phyloP scores from a whole-genome alignment of 2,797 vertebrate species.

The Pelochelys cantorii region DNA sequence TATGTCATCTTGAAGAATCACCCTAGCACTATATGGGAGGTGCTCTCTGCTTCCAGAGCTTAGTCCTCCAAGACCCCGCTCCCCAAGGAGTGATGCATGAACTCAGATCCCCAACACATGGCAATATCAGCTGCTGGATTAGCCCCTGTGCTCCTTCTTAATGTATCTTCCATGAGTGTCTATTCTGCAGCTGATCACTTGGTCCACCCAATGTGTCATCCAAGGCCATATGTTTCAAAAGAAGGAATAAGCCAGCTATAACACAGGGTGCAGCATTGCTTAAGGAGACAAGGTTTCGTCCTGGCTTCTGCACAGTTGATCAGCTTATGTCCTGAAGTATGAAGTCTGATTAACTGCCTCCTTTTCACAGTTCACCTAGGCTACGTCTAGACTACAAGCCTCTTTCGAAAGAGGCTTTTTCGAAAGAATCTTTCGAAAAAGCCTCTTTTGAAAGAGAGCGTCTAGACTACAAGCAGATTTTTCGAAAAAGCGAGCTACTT shows the following conservation, averaged over 20 bases:
- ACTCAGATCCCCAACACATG: no score
- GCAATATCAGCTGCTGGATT: background rate
- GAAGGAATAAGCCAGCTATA: no score
- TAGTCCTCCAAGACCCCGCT: no score
- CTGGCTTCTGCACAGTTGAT: background rate
- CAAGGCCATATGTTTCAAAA: background rate
- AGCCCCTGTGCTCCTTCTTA: background rate
- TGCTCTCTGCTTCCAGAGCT: background rate
- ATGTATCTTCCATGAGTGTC: background rate
- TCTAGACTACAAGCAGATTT: no score
- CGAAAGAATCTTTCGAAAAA: no score
- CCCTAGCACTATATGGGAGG: no score
- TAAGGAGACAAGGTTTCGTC: background rate
- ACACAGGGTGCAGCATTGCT: no score
- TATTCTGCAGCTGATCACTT: background rate
- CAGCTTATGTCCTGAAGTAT: background rate
- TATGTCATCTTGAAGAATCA: background rate
- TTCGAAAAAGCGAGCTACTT: no score
- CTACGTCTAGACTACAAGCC: no score
- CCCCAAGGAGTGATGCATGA: background rate
- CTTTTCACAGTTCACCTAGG: background rate
- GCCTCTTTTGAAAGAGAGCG: no score
- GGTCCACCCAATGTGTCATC: no score
- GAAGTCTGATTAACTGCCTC: background rate
- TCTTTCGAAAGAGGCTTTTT: no score